phyloP scores from a whole-genome alignment of 2,888 invertebrate genomes.

The Sepiola atlantica region DNA sequence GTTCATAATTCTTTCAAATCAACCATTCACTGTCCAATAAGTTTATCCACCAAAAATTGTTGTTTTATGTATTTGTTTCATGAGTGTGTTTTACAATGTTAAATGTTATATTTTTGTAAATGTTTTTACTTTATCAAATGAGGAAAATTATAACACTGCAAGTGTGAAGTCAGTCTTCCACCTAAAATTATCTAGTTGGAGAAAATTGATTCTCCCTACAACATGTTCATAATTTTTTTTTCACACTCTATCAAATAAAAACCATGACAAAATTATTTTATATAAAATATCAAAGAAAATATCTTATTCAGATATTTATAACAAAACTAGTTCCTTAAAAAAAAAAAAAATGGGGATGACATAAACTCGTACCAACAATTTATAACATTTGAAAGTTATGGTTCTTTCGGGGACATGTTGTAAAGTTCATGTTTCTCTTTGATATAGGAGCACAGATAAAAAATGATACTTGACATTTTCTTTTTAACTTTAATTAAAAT shows the following conservation, averaged over 20 bases:
- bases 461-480: too few species aligned
- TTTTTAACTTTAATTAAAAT: too few species aligned
- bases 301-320: background rate
- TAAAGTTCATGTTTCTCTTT: too few species aligned
- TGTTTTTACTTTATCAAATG: background rate
- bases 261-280: background rate
- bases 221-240: background rate
- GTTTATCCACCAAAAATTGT: background rate
- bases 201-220: background rate
- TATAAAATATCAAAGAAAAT: background rate
- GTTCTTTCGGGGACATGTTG: too few species aligned
- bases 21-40: background rate
- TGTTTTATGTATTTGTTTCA: background rate
- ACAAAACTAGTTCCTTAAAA: background rate
- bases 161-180: background rate
- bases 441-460: too few species aligned
- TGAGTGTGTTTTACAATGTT: background rate
- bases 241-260: background rate
- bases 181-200: background rate
- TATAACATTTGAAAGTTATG: too few species aligned
- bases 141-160: background rate
- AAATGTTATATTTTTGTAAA: constrained; percentile 1
- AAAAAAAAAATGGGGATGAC: background rate
- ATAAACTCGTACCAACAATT: background rate
- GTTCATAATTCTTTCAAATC: background rate